Evolutionary conservation across 2,797 vertebrate species (phyloP).

Genomic region (Menidia menidia): DNA sequence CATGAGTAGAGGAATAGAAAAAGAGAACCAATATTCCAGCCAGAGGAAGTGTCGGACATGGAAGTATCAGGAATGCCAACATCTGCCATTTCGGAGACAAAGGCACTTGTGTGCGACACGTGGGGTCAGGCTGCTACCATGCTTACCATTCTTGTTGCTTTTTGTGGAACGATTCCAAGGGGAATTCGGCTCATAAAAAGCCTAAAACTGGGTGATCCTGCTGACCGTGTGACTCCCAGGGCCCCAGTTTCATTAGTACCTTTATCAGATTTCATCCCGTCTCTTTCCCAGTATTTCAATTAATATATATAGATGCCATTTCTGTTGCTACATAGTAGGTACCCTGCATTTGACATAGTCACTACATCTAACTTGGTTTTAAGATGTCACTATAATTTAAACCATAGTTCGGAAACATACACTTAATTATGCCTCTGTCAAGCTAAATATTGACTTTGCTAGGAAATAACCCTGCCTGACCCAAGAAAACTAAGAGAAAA

Average conservation of each 20-base stretch:
- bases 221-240: constrained; percentile 5
- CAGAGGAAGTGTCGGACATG: constrained; percentile 24
- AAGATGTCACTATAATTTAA: too few species aligned
- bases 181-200: constrained; percentile 43
- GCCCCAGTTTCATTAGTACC: constrained; percentile 10
- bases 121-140: constrained; percentile 53
- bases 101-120: constrained; percentile 53
- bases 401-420: too few species aligned
- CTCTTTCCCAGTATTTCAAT: constrained; percentile 1
- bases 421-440: too few species aligned
- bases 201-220: constrained; percentile 9
- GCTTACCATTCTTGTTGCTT: constrained; percentile 46
- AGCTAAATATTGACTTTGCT: too few species aligned
- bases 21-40: constrained; percentile 22
- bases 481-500: too few species aligned
- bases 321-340: too few species aligned
- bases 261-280: constrained; percentile 4
- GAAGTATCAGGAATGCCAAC: constrained; percentile 48
- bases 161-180: constrained; percentile 49
- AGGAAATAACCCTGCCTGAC: too few species aligned
- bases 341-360: too few species aligned
- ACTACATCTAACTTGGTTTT: too few species aligned
- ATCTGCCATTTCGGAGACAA: constrained; percentile 68
- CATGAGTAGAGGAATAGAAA: constrained; percentile 2
- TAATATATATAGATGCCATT: too few species aligned